Evolutionary conservation across 1,140 invertebrate genomes (phyloP).

Genomic region (Bombus waltoni): DNA sequence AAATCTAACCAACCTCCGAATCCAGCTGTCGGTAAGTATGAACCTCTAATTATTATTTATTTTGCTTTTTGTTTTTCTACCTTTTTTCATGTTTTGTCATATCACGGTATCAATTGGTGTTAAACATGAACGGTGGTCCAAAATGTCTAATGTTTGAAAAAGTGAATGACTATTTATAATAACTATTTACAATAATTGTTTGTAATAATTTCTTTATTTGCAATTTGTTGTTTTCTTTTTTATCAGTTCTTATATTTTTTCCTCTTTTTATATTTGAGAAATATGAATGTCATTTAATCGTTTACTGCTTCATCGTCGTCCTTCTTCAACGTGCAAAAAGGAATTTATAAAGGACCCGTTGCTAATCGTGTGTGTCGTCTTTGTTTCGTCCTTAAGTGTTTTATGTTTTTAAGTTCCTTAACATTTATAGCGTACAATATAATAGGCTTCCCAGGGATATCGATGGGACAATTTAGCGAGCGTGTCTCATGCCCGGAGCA

Average conservation of each 20-base stretch:
- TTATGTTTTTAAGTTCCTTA: conserved; percentile 71
- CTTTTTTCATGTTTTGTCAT: conserved; percentile 42
- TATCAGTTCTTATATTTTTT: neutral
- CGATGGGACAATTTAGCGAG: conserved; percentile 82
- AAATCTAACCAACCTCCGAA: conserved; percentile 79
- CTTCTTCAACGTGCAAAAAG: neutral
- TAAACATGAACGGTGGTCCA: conserved; percentile 39
- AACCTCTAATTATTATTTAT: conserved; percentile 11
- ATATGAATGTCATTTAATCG: neutral
- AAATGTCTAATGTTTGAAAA: neutral
- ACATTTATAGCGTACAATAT: conserved; percentile 73
- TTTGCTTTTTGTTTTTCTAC: neutral
- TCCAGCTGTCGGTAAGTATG: conserved; percentile 76
- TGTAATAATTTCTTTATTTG: neutral
- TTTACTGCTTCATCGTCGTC: neutral
- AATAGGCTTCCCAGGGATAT: conserved; percentile 85
- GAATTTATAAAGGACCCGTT: neutral
- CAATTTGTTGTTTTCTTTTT: conserved; percentile 3
- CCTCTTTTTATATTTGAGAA: neutral
- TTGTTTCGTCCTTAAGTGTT: conserved; percentile 74
- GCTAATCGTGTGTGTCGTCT: conserved; percentile 68
- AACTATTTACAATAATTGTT: neutral
- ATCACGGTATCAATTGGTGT: conserved; percentile 27
- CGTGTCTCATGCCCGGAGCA: conserved; percentile 91
- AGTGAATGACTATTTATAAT: neutral